These are phyloP conservation scores for Ctenochaetus hawaiiensis DNA, from an alignment of 2,797 vertebrate genomes.

Conservation along the genomic window DNA sequence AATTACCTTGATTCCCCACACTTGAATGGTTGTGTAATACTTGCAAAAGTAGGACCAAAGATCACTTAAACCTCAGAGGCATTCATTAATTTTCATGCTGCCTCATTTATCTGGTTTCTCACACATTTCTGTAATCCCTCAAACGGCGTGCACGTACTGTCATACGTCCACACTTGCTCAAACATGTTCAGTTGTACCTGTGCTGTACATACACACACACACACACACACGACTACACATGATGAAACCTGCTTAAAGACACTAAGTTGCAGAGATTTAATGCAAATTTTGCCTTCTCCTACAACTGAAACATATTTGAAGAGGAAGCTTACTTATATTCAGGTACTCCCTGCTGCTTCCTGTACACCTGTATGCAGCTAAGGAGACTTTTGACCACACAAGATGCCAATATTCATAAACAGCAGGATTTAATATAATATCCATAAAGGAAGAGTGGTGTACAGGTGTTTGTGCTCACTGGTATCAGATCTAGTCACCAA, in stretches of 20 bases:
- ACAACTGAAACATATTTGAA: not conserved
- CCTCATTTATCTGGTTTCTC: not conserved
- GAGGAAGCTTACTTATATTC: not conserved
- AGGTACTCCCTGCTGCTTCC: not conserved
- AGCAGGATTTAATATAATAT: no score
- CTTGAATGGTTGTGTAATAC: slow-evolving; percentile 17
- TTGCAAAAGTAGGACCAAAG: slow-evolving; percentile 25
- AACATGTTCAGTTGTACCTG: not conserved
- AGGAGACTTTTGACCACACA: no score
- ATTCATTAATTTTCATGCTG: not conserved
- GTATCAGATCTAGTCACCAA: not conserved
- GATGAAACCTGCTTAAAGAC: no score
- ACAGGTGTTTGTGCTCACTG: no score
- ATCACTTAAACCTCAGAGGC: slow-evolving; percentile 15
- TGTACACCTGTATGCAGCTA: no score
- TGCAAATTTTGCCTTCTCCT: not conserved
- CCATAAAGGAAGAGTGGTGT: no score
- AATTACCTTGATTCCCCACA: not conserved
- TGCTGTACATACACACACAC: no score
- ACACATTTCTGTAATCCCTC: slow-evolving; percentile 2
- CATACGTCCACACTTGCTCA: not conserved
- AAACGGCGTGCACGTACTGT: not conserved
- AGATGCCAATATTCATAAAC: no score
- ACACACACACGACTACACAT: no score
- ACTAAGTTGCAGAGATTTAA: not conserved